Evolutionary conservation across 2,113 vertebrate species (phyloP).

Genomic region (Clarias gariepinus): DNA sequence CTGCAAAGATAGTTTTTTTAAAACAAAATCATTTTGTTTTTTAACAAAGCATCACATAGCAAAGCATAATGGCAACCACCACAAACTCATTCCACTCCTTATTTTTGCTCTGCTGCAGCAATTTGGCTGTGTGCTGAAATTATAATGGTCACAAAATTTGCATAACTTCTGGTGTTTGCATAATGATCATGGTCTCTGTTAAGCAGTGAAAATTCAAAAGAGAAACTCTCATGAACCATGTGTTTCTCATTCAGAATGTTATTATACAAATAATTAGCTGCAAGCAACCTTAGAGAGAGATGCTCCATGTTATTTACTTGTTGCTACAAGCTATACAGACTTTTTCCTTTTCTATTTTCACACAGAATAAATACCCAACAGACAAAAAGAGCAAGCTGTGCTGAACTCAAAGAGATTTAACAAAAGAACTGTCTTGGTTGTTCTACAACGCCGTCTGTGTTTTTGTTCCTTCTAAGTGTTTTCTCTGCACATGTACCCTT

Average conservation of each 20-base stretch:
- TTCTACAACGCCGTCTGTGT: not conserved
- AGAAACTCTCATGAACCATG: not conserved
- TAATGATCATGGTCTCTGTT: not conserved
- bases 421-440: not conserved
- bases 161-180: conserved; percentile 1
- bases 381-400: not conserved
- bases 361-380: not conserved
- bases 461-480: not conserved
- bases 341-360: not conserved
- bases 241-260: not conserved
- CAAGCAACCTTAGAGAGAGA: not conserved
- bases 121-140: not conserved
- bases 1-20: not conserved
- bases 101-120: not conserved
- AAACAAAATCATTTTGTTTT: not conserved
- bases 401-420: not conserved
- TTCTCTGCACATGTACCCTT: not conserved
- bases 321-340: not conserved
- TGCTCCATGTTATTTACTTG: not conserved
- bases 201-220: not conserved
- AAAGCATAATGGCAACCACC: not conserved
- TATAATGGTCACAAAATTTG: not conserved
- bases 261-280: not conserved
- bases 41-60: not conserved
- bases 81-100: not conserved